Conservation (phyloP, 2,113 vertebrate genomes). For the Monarcha castaneiventris region DNA sequence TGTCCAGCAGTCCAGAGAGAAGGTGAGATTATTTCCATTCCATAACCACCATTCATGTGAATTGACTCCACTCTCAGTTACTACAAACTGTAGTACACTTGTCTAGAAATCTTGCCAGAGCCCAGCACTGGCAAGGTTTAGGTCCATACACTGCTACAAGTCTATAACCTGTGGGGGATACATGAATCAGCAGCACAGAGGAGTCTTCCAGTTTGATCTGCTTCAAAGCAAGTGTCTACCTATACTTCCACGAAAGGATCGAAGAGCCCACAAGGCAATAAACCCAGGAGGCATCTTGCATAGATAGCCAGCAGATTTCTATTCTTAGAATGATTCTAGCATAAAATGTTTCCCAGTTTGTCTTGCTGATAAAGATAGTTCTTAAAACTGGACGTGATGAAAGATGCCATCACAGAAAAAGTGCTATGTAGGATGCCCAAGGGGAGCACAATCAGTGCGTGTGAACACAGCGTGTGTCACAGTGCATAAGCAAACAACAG, state of each 20-base stretch:
- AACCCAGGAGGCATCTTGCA: background rate
- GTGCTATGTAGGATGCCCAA: conserved; percentile 6
- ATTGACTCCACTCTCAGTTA: background rate
- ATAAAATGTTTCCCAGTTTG: conserved; percentile 15
- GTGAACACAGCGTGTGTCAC: conserved; percentile 31
- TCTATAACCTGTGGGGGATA: background rate
- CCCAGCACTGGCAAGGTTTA: background rate
- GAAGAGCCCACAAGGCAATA: background rate
- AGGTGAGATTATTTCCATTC: background rate
- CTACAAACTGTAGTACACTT: background rate
- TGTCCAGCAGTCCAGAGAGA: background rate
- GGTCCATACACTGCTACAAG: background rate
- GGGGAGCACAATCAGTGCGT: background rate
- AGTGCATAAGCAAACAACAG: conserved; percentile 21
- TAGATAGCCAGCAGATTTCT: background rate
- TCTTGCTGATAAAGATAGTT: background rate
- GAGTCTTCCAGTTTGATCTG: background rate
- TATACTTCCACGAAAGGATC: background rate
- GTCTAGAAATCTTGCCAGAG: background rate
- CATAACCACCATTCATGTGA: background rate
- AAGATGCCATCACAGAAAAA: conserved; percentile 11
- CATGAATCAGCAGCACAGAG: background rate
- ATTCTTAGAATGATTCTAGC: conserved; percentile 21
- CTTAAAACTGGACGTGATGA: conserved; percentile 33
- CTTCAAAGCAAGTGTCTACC: background rate